Percentiles rank a stretch among this genome's conserved stretches.
Evolutionary conservation across 1,140 invertebrate genomes (phyloP).

Genomic region (Pogonomyrmex californicus): DNA sequence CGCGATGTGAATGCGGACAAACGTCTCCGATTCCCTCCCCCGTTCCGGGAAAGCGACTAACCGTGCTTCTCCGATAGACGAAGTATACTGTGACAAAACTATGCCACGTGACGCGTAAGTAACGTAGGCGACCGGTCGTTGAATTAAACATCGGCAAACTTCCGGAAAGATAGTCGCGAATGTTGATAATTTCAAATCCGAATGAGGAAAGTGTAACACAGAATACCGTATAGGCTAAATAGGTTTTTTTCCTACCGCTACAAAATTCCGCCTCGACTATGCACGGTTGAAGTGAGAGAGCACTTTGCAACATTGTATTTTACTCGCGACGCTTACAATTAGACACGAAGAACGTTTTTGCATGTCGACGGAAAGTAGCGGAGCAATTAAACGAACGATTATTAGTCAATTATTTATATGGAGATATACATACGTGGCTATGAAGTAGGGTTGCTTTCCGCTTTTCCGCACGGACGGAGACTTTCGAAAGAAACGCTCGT

Average conservation of each 20-base stretch:
- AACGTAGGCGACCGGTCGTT: constrained; percentile 32
- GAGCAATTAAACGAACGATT: not conserved
- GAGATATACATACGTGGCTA: not conserved
- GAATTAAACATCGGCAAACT: constrained; percentile 53
- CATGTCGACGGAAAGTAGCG: not conserved
- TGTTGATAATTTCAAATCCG: constrained; percentile 19
- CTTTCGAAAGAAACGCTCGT: constrained; percentile 39
- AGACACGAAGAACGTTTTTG: not conserved
- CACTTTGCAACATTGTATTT: not conserved
- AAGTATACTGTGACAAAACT: constrained; percentile 27
- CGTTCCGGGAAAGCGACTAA: constrained; percentile 17
- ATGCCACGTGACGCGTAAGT: constrained; percentile 27
- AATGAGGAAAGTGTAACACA: not conserved
- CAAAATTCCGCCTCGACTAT: not conserved
- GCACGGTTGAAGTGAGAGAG: not conserved
- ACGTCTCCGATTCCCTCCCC: not conserved
- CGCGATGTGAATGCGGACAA: not conserved
- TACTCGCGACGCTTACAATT: not conserved
- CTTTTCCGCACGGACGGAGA: constrained; percentile 39
- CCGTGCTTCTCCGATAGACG: not conserved
- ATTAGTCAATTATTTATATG: constrained; percentile 3
- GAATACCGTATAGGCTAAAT: not conserved
- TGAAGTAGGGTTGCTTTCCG: not conserved
- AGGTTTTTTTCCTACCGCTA: too few relatives aligned
- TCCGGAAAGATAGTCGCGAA: constrained; percentile 47